These are phyloP conservation scores for Amphiprion percula DNA, from an alignment of 2,113 vertebrate genomes.

Conservation along the genomic window DNA sequence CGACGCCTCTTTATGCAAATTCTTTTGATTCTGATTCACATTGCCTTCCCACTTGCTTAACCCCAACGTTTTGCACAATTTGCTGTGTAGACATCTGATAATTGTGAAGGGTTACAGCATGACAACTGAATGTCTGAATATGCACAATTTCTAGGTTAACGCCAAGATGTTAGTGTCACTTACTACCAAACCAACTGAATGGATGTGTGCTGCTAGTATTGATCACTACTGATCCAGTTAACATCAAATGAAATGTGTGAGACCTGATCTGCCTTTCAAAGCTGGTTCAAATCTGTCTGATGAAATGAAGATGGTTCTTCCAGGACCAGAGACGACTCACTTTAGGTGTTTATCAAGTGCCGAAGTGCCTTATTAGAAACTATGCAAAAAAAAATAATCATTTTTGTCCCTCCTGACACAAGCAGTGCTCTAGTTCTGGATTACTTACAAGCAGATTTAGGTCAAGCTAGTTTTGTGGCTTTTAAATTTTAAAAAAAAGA, in stretches of 20 bases:
- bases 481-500: constrained; percentile 42
- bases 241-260: constrained; percentile 35
- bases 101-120: constrained; percentile 71
- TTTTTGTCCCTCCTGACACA: constrained; percentile 84
- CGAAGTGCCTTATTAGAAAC: constrained; percentile 94
- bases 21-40: constrained; percentile 58
- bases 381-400: constrained; percentile 88
- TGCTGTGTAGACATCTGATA: constrained; percentile 68
- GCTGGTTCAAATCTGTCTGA: constrained; percentile 51
- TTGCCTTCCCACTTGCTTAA: constrained; percentile 80
- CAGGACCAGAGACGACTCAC: constrained; percentile 64
- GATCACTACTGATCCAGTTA: constrained; percentile 31
- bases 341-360: constrained; percentile 76
- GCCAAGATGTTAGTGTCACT: constrained; percentile 64
- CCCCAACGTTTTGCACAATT: constrained; percentile 71
- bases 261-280: constrained; percentile 67
- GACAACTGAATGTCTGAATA: constrained; percentile 78
- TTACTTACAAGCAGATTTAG: constrained; percentile 70
- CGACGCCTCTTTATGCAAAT: constrained; percentile 69
- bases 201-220: constrained; percentile 47
- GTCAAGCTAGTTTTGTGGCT: constrained; percentile 80
- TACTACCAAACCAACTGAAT: constrained; percentile 58
- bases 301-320: constrained; percentile 57
- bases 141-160: constrained; percentile 78
- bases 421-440: constrained; percentile 74